Evolutionary conservation across 2,797 vertebrate genomes (phyloP), one percentile per base, ranked within the genome.

Genomic region (Ambastaia sidthimunki): DNA sequence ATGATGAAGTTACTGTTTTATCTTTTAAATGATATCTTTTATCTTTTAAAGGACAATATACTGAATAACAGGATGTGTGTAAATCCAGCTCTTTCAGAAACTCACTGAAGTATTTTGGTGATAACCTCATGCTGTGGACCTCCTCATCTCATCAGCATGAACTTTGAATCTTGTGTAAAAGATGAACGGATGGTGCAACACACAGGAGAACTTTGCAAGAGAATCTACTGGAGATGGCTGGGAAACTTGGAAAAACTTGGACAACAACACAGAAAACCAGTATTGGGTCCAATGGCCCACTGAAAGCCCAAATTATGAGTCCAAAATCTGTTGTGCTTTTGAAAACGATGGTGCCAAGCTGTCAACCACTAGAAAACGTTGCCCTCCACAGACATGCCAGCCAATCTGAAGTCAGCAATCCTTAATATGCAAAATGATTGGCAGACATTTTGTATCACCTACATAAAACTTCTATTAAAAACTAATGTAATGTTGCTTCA

Each of bases 161-260:
- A 66, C 19, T 31, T 21, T 34, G 66, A 23, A 54, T 48, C 10
- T 50, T 6, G 12, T 69, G 69, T 15, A 77, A 70, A 68, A 16
- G 10, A 41, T 25, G 16, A 44, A 69, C 15, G 7, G 54, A 59
- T 77, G 67, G 75, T 70, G 66, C 75, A 69, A 69, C 21, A 77
- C 1, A 47, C 18, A 47, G 21, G 23, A 18, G 48, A 37, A 70
- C 5, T 15, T 23, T 77, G 75, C 54, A 60, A 77, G 34, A 55
- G 5, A 76, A 60, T 54, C n/a, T 70, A 52, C 5, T 57, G 25
- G 7, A 57, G 31, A 68, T 18, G n/a, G 23, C 75, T 77, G 65
- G 11, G 55, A 62, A 48, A 57, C 62, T 16, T 19, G 34, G 28
- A n/a, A 10, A n/a, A n/a, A 5, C 34, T n/a, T 37, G 34, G 23